Base-by-base conservation (phyloP, 2,113 vertebrate genomes). In the Kryptolebias marmoratus region DNA sequence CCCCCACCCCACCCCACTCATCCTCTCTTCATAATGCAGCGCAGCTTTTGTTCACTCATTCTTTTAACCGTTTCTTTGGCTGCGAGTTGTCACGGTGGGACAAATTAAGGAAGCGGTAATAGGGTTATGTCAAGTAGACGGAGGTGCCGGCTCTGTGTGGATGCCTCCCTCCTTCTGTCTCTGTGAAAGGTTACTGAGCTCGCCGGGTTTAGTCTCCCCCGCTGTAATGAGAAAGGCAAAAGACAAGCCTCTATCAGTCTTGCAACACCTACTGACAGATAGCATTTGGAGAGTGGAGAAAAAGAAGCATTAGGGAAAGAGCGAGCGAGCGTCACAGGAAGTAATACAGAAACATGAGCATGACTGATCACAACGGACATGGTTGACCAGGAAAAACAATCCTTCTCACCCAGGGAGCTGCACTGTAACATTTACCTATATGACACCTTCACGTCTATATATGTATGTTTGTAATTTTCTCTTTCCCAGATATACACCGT, bases 21-120 rank as follows among this genome's bases (percentile, higher is more conserved):
- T 42, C 54, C 71, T 5, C 47, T 50, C 57, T 65, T 81, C 82
- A 70, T 87, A 88, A 87, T 88, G 90, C 86, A 88, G 86, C 82
- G 85, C 88, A 83, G 86, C 87, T 88, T 90, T 90, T 89, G 90
- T 90, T 89, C 89, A 83, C 89, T 88, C 88, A 85, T 88, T 90
- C 87, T 81, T 88, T 87, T 85, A 88, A 91, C 81, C 74, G 85
- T 88, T 91, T 90, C 82, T 85, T 78, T 79, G 84, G 87, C 85
- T 76, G 89, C n/a, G 67, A 80, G 50, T 82, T 90, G 89, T 90
- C 90, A 86, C 62, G 75, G 67, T 53, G 48, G 84, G 87, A 91
- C 85, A 86, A 91, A 91, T 92, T 89, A 90, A 88, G 84, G 89
- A 82, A 88, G 81, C 82, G 30, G 85, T 88, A 92, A 92, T 90